Evolutionary conservation across 2,888 invertebrate species (phyloP).

Genomic region (Acanthosepion esculentum): DNA sequence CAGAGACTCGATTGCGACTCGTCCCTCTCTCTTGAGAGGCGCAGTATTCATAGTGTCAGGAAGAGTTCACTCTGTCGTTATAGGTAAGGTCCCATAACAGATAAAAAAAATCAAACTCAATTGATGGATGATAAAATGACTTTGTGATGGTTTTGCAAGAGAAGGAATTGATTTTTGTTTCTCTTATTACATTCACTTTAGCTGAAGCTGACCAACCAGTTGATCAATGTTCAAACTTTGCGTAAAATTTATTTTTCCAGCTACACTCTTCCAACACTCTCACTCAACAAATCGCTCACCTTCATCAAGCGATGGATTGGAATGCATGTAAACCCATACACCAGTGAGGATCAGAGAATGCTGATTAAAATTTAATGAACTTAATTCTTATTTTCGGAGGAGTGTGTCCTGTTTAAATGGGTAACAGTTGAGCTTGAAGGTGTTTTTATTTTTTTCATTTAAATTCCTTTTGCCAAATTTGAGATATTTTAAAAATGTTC

Average conservation of each 20-base stretch:
- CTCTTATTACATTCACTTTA: neutral
- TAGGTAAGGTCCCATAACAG: too few species aligned
- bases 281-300: neutral
- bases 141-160: neutral
- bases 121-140: neutral
- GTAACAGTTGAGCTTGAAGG: neutral
- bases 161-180: neutral
- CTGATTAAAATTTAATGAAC: neutral
- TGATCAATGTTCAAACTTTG: neutral
- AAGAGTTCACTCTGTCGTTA: too few species aligned
- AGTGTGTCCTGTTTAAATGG: neutral
- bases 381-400: neutral
- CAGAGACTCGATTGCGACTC: too few species aligned
- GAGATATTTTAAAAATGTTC: neutral
- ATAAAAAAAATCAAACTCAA: neutral
- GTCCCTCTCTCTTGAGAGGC: too few species aligned
- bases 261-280: neutral
- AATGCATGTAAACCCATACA: neutral
- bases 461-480: neutral
- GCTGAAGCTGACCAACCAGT: neutral
- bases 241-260: neutral
- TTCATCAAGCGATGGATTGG: neutral
- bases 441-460: neutral
- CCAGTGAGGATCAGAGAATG: neutral
- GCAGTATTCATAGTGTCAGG: too few species aligned